These are phyloP conservation scores for Sebastolobus altivelis DNA, from an alignment of 2,797 vertebrate genomes.

Conservation along the genomic window DNA sequence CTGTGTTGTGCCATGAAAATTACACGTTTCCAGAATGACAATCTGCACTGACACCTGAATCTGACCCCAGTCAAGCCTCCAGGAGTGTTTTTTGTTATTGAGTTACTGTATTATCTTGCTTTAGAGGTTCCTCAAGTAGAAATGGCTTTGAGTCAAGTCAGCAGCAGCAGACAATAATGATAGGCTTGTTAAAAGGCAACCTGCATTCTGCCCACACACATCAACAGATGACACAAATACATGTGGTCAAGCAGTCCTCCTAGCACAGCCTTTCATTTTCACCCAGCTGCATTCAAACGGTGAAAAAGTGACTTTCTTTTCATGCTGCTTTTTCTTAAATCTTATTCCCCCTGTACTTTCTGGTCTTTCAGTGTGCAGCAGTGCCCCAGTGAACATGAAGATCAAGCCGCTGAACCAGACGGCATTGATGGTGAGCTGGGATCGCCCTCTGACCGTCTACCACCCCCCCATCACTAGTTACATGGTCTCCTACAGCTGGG, in stretches of 20 bases:
- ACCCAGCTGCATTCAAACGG: constrained; percentile 7
- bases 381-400: constrained; percentile 95
- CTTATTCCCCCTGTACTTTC: not conserved
- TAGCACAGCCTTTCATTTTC: constrained; percentile 37
- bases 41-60: constrained; percentile 3
- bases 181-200: constrained; percentile 57
- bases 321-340: constrained; percentile 24
- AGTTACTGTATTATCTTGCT: constrained; percentile 67
- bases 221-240: constrained; percentile 28
- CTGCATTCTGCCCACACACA: constrained; percentile 28
- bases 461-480: constrained; percentile 96
- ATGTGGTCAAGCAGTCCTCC: constrained; percentile 47
- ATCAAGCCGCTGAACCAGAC: constrained; percentile 95
- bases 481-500: constrained; percentile 98
- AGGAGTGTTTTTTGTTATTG: constrained; percentile 59
- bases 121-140: constrained; percentile 55
- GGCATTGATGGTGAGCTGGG: constrained; percentile 94
- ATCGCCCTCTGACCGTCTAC: constrained; percentile 92
- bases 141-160: constrained; percentile 65
- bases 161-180: constrained; percentile 66
- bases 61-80: constrained; percentile 54
- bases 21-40: constrained; percentile 4
- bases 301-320: constrained; percentile 1
- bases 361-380: constrained; percentile 91
- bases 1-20: constrained; percentile 12